Evolutionary conservation across 2,888 invertebrate species (phyloP).

Genomic region (Calameuta pallipes): DNA sequence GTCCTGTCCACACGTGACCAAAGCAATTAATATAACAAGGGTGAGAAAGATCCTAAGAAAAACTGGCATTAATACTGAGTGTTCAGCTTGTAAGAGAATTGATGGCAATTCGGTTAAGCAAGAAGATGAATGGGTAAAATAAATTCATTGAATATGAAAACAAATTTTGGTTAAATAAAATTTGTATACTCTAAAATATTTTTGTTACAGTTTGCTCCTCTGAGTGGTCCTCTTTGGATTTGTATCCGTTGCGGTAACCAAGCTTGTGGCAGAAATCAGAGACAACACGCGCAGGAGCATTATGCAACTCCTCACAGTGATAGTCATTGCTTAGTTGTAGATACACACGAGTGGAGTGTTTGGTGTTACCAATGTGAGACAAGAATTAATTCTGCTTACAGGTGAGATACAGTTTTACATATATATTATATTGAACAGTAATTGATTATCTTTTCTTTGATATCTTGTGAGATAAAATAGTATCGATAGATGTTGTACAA

Average conservation of each 20-base stretch:
- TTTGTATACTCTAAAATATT: constrained; percentile 9
- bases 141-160: not conserved
- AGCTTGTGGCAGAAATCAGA: constrained; percentile 77
- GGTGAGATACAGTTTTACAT: constrained; percentile 24
- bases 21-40: constrained; percentile 74
- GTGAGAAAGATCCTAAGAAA: constrained; percentile 72
- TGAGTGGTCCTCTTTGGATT: constrained; percentile 72
- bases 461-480: not conserved
- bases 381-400: constrained; percentile 72
- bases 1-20: constrained; percentile 76
- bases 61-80: constrained; percentile 70
- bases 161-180: not conserved
- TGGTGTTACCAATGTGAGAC: constrained; percentile 86
- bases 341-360: constrained; percentile 77
- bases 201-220: constrained; percentile 32
- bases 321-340: constrained; percentile 78
- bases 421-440: not conserved
- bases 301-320: constrained; percentile 81
- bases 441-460: not conserved
- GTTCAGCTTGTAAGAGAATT: constrained; percentile 72
- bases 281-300: constrained; percentile 81
- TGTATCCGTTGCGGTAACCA: constrained; percentile 85
- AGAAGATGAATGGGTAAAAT: constrained; percentile 64
- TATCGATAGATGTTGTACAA: too few relatives aligned
- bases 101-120: constrained; percentile 65